Base-by-base conservation (phyloP, 2,888 invertebrate genomes). In the Thecophora atra region DNA sequence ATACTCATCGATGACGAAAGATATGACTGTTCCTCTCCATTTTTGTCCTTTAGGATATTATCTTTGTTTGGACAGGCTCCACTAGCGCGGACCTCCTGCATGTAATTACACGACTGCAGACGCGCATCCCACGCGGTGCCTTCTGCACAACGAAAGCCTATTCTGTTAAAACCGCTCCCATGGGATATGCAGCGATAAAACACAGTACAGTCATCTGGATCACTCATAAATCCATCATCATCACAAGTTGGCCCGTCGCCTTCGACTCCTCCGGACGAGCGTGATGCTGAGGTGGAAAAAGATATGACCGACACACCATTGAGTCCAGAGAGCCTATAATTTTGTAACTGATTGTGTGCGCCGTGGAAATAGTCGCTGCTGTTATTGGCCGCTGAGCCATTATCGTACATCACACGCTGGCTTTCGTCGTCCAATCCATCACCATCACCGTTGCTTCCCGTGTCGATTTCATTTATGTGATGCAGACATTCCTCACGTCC, bases 41-140 rank as follows among this genome's bases (percentile, higher is more conserved):
- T 77, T 37, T 75, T 77, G 67, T 81, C 81, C 68, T 76, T 79
- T 8, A 70, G 47, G 19, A 76, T 72, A 65, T 67, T 72, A 13
- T 56, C 66, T 37, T 70, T 71, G 24, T 72, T 70, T 54, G 76
- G 82, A 78, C 88, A 88, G 5, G 85, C 84, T 76, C 88, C 88
- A 30, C 90, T 90, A 72, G 90, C 89, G 88, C 90, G 90, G 51
- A 89, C 89, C 42, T 80, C 77, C 81, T 92, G 89, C 64, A 89
- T 88, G 82, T 94, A 90, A 84, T 94, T 94, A 83, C 94, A 95
- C 65, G 91, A 89, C 81, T 90, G 87, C 73, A 90, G 86, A 68
- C 88, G 86, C 72, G 90, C 89, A 85, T 93, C 93, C 94, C 94
- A 94, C 44, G 92, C 91, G 6, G 94, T 94, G 66, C 93, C 93